Evolutionary conservation across 2,113 vertebrate species (phyloP).

Genomic region (Noturus placidus): DNA sequence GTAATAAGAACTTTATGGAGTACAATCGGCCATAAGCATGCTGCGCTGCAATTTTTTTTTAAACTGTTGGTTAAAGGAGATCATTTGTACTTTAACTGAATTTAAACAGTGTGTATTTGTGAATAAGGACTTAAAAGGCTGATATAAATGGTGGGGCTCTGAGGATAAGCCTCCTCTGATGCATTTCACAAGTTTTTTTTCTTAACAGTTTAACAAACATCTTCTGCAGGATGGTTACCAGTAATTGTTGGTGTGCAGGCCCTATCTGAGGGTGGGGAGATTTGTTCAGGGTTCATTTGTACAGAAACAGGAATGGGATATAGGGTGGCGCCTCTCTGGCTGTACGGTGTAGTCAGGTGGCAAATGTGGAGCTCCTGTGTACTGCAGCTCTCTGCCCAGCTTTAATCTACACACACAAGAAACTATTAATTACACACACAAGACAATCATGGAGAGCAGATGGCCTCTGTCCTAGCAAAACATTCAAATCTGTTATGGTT

Average conservation of each 20-base stretch:
- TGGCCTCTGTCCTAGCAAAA: neutral
- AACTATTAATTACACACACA: constrained; percentile 29
- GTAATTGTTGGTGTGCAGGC: constrained; percentile 32
- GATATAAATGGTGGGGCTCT: neutral
- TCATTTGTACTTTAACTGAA: neutral
- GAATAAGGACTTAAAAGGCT: neutral
- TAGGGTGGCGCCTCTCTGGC: constrained; percentile 52
- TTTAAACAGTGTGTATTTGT: neutral
- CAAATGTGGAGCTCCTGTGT: constrained; percentile 95
- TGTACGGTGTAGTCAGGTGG: constrained; percentile 91
- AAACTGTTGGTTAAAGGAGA: neutral
- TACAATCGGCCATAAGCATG: neutral
- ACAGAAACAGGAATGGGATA: constrained; percentile 25
- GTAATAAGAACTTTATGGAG: neutral
- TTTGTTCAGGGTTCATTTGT: constrained; percentile 75
- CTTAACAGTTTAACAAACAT: neutral
- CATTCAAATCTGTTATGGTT: constrained; percentile 17
- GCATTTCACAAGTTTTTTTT: neutral
- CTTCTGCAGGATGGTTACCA: constrained; percentile 35
- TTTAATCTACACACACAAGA: constrained; percentile 79
- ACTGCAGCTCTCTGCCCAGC: constrained; percentile 93
- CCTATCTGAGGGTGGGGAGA: constrained; percentile 73
- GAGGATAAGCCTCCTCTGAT: neutral
- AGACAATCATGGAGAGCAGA: constrained; percentile 28
- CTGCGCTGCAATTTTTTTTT: neutral